phyloP scores from a whole-genome alignment of 1,140 invertebrate genomes.

The Eciton burchellii region DNA sequence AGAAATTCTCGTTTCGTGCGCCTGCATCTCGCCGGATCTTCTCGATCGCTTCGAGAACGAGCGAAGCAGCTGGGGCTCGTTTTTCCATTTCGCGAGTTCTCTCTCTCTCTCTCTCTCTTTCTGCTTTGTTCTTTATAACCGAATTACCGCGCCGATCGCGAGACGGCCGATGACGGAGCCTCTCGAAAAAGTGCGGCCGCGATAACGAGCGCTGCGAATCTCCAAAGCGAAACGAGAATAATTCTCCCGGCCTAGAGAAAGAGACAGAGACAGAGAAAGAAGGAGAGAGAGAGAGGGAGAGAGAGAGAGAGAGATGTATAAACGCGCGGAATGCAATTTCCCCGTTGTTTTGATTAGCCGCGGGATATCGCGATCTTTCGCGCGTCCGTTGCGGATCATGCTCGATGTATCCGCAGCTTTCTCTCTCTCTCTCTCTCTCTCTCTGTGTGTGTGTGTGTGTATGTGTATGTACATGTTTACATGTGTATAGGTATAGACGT shows the following conservation, averaged over 20 bases:
- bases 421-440: too few relatives aligned
- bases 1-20: not conserved
- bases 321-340: not conserved
- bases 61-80: not conserved
- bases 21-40: not conserved
- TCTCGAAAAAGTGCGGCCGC: not conserved
- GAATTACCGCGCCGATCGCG: not conserved
- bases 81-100: too few relatives aligned
- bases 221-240: not conserved
- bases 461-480: too few relatives aligned
- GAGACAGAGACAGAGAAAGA: too few relatives aligned
- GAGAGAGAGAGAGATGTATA: not conserved
- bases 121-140: not conserved
- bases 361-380: conserved; percentile 55
- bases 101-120: too few relatives aligned
- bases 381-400: conserved; percentile 16
- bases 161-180: not conserved
- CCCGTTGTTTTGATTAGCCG: conserved; percentile 29
- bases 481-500: too few relatives aligned
- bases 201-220: not conserved
- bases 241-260: too few relatives aligned
- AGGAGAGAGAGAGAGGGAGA: too few relatives aligned
- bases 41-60: not conserved
- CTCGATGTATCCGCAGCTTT: conserved; percentile 48
- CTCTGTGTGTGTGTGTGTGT: too few relatives aligned